These are phyloP conservation scores for Tyrophagus putrescentiae DNA, from an alignment of 1,140 invertebrate species.

Conservation along the genomic window DNA sequence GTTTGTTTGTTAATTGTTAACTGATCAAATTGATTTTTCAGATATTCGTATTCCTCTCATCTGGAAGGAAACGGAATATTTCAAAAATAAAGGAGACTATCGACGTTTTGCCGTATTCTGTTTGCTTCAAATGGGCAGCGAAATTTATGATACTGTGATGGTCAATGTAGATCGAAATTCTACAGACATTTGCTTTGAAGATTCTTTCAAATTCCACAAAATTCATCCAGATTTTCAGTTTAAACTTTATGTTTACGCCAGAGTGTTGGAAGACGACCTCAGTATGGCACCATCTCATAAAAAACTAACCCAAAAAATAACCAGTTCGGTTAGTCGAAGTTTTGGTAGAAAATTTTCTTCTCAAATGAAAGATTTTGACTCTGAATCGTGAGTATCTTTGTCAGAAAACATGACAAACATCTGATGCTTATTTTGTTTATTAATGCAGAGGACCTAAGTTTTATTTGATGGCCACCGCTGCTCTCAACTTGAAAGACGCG, in stretches of 20 bases:
- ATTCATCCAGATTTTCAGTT: conserved; percentile 48
- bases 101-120: conserved; percentile 55
- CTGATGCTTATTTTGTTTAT: conserved; percentile 5
- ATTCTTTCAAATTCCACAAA: conserved; percentile 48
- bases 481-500: conserved; percentile 44
- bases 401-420: neutral
- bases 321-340: conserved; percentile 50
- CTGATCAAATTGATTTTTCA: neutral
- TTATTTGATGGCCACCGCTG: conserved; percentile 49
- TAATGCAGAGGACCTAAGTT: conserved; percentile 48
- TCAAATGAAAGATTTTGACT: conserved; percentile 28
- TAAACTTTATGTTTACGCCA: conserved; percentile 49
- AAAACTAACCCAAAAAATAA: conserved; percentile 51
- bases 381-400: conserved; percentile 16
- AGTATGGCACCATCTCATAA: conserved; percentile 50
- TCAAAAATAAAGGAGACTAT: conserved; percentile 56
- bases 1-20: neutral
- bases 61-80: conserved; percentile 56
- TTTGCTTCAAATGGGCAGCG: conserved; percentile 47
- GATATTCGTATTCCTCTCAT: conserved; percentile 53
- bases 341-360: conserved; percentile 48
- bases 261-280: conserved; percentile 50
- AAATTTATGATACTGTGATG: conserved; percentile 51
- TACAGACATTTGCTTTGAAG: conserved; percentile 54
- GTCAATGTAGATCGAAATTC: conserved; percentile 50